These are phyloP conservation scores for Teleogryllus occipitalis DNA, from an alignment of 1,140 invertebrate genomes.

Conservation along the genomic window DNA sequence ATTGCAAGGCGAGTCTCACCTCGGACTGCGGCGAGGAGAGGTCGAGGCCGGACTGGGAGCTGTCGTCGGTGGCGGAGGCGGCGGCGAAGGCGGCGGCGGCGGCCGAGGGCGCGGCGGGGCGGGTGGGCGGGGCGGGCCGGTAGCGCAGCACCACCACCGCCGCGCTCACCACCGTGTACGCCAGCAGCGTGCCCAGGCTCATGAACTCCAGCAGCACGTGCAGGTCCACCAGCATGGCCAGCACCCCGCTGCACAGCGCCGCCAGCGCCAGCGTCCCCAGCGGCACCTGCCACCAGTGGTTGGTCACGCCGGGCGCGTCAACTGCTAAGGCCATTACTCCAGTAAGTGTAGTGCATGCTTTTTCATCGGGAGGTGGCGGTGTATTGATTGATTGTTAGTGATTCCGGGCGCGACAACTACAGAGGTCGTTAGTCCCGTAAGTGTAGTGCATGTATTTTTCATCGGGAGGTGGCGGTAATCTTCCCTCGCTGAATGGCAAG, in stretches of 20 bases:
- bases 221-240: constrained; percentile 81
- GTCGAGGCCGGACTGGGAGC: constrained; percentile 33
- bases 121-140: constrained; percentile 44
- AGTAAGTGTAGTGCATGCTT: too few species aligned
- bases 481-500: too few species aligned
- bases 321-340: too few species aligned
- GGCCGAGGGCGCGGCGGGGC: constrained; percentile 40
- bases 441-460: too few species aligned
- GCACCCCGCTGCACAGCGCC: constrained; percentile 63
- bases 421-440: too few species aligned
- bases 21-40: constrained; percentile 23
- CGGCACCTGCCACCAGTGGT: constrained; percentile 49
- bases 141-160: constrained; percentile 81
- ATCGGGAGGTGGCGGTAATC: too few species aligned
- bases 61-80: constrained; percentile 32
- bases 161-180: constrained; percentile 84
- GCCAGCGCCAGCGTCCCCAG: constrained; percentile 71
- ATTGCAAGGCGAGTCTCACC: neutral
- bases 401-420: too few species aligned
- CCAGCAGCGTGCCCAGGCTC: constrained; percentile 84
- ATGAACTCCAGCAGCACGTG: constrained; percentile 88
- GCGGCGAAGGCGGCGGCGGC: neutral
- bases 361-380: too few species aligned
- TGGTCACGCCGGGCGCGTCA: too few species aligned
- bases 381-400: too few species aligned